These are phyloP conservation scores for Parascotia fuliginaria DNA, from an alignment of 2,888 invertebrate species.

Conservation along the genomic window DNA sequence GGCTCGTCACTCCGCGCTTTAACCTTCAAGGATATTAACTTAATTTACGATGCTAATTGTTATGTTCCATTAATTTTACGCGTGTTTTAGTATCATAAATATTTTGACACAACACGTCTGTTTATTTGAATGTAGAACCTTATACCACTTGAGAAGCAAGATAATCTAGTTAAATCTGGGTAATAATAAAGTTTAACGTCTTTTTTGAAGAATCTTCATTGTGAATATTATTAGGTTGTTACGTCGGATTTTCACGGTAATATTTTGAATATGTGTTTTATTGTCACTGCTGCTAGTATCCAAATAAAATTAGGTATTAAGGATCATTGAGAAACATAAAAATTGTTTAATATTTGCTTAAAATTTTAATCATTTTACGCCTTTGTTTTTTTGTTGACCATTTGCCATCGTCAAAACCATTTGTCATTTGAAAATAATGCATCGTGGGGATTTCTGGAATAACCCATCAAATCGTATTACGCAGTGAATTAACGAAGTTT, in stretches of 20 bases:
- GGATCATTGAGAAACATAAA: slow-evolving; percentile 16
- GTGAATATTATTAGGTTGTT: no score
- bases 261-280: no score
- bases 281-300: no score
- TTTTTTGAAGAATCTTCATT: no score
- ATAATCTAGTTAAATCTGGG: slow-evolving; percentile 6
- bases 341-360: no score
- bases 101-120: slow-evolving; percentile 29
- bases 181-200: no score
- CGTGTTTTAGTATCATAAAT: slow-evolving; percentile 38
- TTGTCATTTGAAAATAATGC: slow-evolving; percentile 27
- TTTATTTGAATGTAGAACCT: slow-evolving; percentile 36
- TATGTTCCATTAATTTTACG: slow-evolving; percentile 56
- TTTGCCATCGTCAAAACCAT: slow-evolving; percentile 7
- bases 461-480: slow-evolving; percentile 22
- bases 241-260: no score
- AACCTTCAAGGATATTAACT: slow-evolving; percentile 58
- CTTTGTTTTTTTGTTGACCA: no score
- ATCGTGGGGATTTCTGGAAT: no score
- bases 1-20: slow-evolving; percentile 44
- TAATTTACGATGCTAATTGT: slow-evolving; percentile 56
- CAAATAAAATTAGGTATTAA: no score
- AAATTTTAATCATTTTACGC: no score
- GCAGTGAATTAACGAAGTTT: slow-evolving; percentile 31
- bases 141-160: slow-evolving; percentile 3